These are phyloP conservation scores for Heliconius melpomene DNA, from an alignment of 1,140 invertebrate genomes.

Conservation along the genomic window DNA sequence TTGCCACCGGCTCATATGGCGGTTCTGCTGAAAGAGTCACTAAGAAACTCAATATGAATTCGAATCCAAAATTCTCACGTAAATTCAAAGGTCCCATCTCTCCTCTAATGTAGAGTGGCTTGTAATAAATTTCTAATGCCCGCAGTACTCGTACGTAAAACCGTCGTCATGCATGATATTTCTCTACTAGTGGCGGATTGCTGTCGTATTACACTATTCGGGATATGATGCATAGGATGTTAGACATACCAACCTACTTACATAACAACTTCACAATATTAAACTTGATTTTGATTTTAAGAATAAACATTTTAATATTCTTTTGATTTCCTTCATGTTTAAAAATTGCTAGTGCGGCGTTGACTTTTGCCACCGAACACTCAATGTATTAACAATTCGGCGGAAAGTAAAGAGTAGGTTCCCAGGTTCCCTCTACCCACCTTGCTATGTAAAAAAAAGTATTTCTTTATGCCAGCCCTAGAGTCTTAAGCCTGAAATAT, in stretches of 20 bases:
- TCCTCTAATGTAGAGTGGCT: background rate
- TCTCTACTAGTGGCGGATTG: background rate
- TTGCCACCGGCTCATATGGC: too few species aligned
- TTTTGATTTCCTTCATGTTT: too few species aligned
- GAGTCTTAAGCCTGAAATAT: background rate
- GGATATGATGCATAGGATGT: background rate
- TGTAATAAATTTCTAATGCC: slow-evolving; percentile 10
- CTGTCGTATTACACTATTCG: slow-evolving; percentile 9
- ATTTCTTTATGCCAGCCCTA: background rate
- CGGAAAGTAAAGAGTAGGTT: too few species aligned
- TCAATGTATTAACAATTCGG: too few species aligned
- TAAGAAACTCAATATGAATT: background rate
- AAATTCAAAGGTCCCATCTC: background rate
- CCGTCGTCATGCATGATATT: slow-evolving; percentile 12
- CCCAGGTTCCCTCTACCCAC: too few species aligned
- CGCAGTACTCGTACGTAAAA: background rate
- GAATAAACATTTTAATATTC: background rate
- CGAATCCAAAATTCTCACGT: background rate
- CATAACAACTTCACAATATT: background rate
- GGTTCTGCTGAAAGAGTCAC: too few species aligned
- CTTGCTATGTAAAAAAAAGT: background rate
- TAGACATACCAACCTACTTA: background rate
- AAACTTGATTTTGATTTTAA: background rate
- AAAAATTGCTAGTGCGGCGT: too few species aligned
- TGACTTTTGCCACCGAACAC: too few species aligned